These are phyloP conservation scores for Campoletis raptor DNA, from an alignment of 2,888 invertebrate species.

Conservation along the genomic window DNA sequence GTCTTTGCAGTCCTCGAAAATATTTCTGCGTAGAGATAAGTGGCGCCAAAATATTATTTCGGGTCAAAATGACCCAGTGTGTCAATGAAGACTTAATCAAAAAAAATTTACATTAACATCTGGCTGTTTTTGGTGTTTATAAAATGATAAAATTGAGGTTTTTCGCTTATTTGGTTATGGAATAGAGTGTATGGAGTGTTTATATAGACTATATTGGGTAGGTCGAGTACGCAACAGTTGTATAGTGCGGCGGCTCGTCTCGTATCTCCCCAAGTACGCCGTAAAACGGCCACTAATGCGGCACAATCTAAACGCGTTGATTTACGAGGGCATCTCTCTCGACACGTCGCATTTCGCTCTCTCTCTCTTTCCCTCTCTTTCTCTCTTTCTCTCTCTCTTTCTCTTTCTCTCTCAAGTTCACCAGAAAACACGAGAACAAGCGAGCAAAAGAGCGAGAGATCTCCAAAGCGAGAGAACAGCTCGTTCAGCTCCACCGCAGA, in stretches of 20 bases:
- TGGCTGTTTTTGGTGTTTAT: neutral
- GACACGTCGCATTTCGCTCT: conserved; percentile 41
- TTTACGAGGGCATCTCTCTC: conserved; percentile 80
- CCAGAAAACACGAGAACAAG: conserved; percentile 13
- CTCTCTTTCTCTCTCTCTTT: no score
- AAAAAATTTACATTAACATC: neutral
- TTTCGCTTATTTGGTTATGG: neutral
- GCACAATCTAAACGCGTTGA: conserved; percentile 82
- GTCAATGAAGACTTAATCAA: neutral
- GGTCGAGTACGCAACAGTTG: conserved; percentile 53
- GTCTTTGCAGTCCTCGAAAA: neutral
- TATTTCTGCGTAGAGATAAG: neutral
- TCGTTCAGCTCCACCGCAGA: conserved; percentile 40
- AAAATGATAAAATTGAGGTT: neutral
- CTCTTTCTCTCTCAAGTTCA: conserved; percentile 1
- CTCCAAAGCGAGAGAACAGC: conserved; percentile 7
- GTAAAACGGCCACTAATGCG: conserved; percentile 82
- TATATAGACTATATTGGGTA: conserved; percentile 27
- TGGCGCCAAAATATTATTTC: neutral
- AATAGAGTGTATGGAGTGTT: neutral
- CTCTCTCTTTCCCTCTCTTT: neutral
- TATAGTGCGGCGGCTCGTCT: conserved; percentile 62
- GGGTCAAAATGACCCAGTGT: neutral
- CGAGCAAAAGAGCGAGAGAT: neutral
- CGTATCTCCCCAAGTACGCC: conserved; percentile 79